Evolutionary conservation across 2,797 vertebrate genomes (phyloP).

Genomic region (Rhincodon typus): DNA sequence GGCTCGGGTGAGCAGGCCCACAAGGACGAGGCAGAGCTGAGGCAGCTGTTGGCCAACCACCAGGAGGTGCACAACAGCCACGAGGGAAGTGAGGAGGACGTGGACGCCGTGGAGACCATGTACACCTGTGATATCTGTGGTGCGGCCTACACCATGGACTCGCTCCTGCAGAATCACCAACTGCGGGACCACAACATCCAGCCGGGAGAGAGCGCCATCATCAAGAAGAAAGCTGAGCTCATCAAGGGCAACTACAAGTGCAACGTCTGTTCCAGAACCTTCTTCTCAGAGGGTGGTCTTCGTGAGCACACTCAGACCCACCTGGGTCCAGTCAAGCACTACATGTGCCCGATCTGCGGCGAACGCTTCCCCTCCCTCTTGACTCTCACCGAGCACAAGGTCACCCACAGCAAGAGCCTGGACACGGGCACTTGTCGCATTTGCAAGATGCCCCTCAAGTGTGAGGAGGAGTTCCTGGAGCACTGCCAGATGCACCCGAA

Average conservation of each 20-base stretch:
- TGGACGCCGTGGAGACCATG: constrained; percentile 89
- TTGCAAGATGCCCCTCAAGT: constrained; percentile 94
- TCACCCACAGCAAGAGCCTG: constrained; percentile 97
- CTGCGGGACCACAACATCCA: constrained; percentile 96
- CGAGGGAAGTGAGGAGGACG: constrained; percentile 88
- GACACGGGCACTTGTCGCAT: constrained; percentile 98
- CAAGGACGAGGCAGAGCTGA: constrained; percentile 84
- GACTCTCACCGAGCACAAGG: constrained; percentile 97
- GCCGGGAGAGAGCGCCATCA: constrained; percentile 87
- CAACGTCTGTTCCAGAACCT: constrained; percentile 94
- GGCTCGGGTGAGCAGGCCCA: constrained; percentile 78
- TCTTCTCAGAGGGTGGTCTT: constrained; percentile 94
- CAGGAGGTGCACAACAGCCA: constrained; percentile 83
- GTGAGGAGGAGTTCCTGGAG: constrained; percentile 97
- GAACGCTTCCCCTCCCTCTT: constrained; percentile 96
- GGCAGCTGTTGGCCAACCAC: constrained; percentile 77
- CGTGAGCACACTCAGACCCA: constrained; percentile 98
- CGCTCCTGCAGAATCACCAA: constrained; percentile 92
- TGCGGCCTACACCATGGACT: constrained; percentile 97
- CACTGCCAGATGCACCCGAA: constrained; percentile 99
- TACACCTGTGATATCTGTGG: constrained; percentile 94
- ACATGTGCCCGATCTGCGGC: constrained; percentile 98
- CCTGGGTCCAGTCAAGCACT: constrained; percentile 97
- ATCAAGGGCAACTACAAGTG: constrained; percentile 99
- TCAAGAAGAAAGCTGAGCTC: constrained; percentile 91